phyloP scores from a whole-genome alignment of 1,140 invertebrate species.

The Drosophila lacertosa region DNA sequence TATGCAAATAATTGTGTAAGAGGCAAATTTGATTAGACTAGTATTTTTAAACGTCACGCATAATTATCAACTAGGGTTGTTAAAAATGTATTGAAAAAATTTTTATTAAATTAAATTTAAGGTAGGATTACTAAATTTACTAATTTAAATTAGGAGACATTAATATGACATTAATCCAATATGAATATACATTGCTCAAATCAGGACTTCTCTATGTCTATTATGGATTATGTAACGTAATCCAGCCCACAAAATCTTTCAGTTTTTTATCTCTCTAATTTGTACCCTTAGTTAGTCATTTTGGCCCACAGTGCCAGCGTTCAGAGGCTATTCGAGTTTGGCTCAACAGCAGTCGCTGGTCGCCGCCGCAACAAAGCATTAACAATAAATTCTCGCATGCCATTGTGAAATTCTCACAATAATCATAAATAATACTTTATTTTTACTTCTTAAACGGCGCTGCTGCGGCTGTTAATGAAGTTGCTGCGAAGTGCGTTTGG shows the following conservation, averaged over 20 bases:
- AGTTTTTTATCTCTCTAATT: neutral
- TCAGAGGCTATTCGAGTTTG: conserved; percentile 13
- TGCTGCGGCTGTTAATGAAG: conserved; percentile 63
- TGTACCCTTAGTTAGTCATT: neutral
- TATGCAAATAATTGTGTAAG: too few relatives aligned
- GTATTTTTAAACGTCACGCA: too few relatives aligned
- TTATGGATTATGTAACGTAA: too few relatives aligned
- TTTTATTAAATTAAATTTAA: too few relatives aligned
- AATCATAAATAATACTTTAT: conserved; percentile 83
- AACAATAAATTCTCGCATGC: conserved; percentile 83
- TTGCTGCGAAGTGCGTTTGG: conserved; percentile 55
- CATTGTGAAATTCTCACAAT: conserved; percentile 83
- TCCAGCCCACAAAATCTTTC: neutral
- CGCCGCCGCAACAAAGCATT: conserved; percentile 59
- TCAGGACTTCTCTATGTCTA: too few relatives aligned
- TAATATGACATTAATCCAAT: too few relatives aligned
- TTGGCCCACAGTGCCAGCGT: conserved; percentile 7
- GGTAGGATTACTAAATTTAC: too few relatives aligned
- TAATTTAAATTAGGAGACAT: too few relatives aligned
- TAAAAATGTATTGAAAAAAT: too few relatives aligned
- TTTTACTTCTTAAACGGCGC: conserved; percentile 74
- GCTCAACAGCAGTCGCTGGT: conserved; percentile 1
- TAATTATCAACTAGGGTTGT: too few relatives aligned
- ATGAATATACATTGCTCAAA: too few relatives aligned
- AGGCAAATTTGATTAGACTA: neutral